Evolutionary conservation across 1,140 invertebrate genomes (phyloP), one percentile per base, ranked within the genome.

Genomic region (Zaprionus davidi): DNA sequence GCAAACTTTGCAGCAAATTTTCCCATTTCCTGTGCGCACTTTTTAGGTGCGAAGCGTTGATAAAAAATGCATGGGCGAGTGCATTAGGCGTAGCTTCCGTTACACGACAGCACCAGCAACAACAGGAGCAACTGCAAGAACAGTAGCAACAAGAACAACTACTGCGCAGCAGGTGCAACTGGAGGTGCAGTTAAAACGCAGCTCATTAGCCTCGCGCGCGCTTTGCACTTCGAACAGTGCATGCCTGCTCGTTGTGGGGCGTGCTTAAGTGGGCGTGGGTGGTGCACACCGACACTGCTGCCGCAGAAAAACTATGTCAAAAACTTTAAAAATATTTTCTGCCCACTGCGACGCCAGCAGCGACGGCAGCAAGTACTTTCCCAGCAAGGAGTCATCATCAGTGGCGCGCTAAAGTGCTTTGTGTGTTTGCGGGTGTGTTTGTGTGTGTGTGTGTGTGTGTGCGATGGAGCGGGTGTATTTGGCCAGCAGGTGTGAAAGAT

Each of bases 321-420:
- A 90, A 90, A 90, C 85, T 90, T 90, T 90, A 90, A 90, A 90
- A 90, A 88, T 88, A 88, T 90, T 64, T 64, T 31, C 13, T 13
- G 56, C 28, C 28, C 12, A 49, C 51, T 22, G 51, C 26, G 31
- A 34, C 6, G 17, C 60, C 38, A 5, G 56, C 56, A 22, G 57
- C 57, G 7, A 34, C 58, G 4, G 20, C 6, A 44, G 36, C 72
- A 55, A 72, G 38, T 73, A 44, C 63, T 53, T 34, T 34, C 31
- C 31, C 31, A 34, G 62, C 67, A 49, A 64, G 31, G 31, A 34
- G 60, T 58, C 51, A 63, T 70, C 69, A 55, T 63, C 66, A 67
- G 57, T 55, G 34, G 67, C 71, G 76, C 80, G 77, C 64, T 87
- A 87, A 87, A 87, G 82, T 82, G 65, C 82, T 85, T 82, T 66